Conservation (phyloP, 2,113 vertebrate genomes). For the Leucopsar rothschildi region DNA sequence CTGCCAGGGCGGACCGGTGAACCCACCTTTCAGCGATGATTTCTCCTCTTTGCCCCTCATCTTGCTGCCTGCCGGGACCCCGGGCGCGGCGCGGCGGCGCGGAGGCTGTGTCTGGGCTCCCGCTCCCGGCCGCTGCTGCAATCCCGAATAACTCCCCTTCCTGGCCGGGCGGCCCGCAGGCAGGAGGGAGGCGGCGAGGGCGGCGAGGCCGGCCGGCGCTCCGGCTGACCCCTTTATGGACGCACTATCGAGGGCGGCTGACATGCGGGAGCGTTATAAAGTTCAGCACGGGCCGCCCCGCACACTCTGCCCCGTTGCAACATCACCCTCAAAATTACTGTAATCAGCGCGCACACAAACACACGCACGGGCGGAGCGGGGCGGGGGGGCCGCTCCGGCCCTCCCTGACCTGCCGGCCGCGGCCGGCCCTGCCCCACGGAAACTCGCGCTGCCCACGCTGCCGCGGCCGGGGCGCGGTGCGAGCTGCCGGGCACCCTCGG, state of each 20-base stretch:
- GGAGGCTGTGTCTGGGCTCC: neutral
- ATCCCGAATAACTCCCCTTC: constrained; percentile 1
- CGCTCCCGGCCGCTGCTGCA: neutral
- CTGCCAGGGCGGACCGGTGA: neutral
- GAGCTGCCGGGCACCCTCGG: neutral
- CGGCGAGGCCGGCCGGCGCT: neutral
- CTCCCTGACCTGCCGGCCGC: neutral
- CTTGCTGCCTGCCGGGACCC: constrained; percentile 17
- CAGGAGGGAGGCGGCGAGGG: constrained; percentile 26
- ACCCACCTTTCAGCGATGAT: constrained; percentile 76
- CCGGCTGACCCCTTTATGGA: constrained; percentile 43
- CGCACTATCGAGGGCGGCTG: constrained; percentile 60
- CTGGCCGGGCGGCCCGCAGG: constrained; percentile 10
- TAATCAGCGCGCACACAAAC: constrained; percentile 14
- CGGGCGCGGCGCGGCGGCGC: neutral
- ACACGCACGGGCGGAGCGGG: neutral
- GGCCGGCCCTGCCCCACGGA: neutral
- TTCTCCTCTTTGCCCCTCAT: constrained; percentile 74
- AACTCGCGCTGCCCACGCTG: neutral
- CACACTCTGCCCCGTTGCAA: constrained; percentile 62
- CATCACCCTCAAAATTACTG: constrained; percentile 69
- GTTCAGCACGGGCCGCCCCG: constrained; percentile 67
- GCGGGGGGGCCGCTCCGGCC: neutral
- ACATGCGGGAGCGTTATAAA: constrained; percentile 72
- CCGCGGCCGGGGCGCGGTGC: neutral